These are phyloP conservation scores for Cotesia congregata DNA, from an alignment of 2,888 invertebrate genomes.

Conservation along the genomic window DNA sequence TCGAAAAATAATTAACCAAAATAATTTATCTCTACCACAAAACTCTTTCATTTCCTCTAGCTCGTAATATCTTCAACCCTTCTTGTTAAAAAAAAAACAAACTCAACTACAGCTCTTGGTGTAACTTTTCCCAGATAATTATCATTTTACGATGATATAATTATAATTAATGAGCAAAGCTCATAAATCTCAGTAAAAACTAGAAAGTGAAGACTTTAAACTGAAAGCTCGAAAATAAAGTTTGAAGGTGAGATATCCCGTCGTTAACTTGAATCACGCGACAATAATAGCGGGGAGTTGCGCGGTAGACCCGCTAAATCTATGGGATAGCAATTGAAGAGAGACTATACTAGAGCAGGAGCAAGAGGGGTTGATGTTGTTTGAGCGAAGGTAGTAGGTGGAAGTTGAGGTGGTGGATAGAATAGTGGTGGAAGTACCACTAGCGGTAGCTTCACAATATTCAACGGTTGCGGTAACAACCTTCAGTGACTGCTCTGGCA, in stretches of 20 bases:
- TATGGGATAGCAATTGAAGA: slow-evolving; percentile 28
- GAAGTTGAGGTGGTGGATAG: not conserved
- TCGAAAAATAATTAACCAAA: no score
- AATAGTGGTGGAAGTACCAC: not conserved
- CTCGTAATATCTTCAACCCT: no score
- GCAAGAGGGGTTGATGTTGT: slow-evolving; percentile 49
- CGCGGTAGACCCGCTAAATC: slow-evolving; percentile 38
- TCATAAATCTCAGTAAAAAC: not conserved
- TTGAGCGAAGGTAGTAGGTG: slow-evolving; percentile 40
- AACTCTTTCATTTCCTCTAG: no score
- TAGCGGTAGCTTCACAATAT: slow-evolving; percentile 57
- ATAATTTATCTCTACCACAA: no score
- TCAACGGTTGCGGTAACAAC: slow-evolving; percentile 51
- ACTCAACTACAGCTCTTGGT: no score
- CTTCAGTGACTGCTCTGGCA: slow-evolving; percentile 67
- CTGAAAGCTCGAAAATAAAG: not conserved
- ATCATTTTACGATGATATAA: no score
- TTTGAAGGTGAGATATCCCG: not conserved
- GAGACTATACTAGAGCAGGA: slow-evolving; percentile 39
- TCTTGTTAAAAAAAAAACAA: no score
- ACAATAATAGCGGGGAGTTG: slow-evolving; percentile 37
- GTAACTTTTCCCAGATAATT: no score
- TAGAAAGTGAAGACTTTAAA: not conserved
- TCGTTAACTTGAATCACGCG: not conserved
- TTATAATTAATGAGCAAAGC: no score